phyloP scores from a whole-genome alignment of 1,140 invertebrate genomes.

The Scaptomyza pallida region DNA sequence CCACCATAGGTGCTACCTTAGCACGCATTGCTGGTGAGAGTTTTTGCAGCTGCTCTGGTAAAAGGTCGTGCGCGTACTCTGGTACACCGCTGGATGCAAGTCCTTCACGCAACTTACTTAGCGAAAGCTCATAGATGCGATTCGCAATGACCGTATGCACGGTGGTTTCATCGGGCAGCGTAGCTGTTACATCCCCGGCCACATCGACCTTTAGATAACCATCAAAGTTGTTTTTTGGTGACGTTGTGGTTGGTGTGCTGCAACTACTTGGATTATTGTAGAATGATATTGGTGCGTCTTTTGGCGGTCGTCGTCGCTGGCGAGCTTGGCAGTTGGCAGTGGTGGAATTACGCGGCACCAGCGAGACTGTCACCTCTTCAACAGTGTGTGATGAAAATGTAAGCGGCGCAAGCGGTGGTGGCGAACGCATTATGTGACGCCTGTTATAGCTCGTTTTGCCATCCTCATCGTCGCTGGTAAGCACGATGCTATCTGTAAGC shows the following conservation, averaged over 20 bases:
- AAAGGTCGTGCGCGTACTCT: constrained; percentile 63
- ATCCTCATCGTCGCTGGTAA: constrained; percentile 72
- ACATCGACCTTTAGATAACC: constrained; percentile 60
- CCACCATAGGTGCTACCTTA: constrained; percentile 65
- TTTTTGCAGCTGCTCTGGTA: constrained; percentile 67
- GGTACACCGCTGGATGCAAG: constrained; percentile 74
- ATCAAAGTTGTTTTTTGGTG: constrained; percentile 9
- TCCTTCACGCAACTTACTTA: constrained; percentile 76
- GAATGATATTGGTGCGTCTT: background rate
- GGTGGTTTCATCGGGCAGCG: constrained; percentile 77
- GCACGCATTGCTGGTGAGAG: constrained; percentile 66
- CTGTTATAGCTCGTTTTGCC: background rate
- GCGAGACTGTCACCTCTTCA: constrained; percentile 76
- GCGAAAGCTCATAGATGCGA: constrained; percentile 76
- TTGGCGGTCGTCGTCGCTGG: constrained; percentile 22
- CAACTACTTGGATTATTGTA: constrained; percentile 13
- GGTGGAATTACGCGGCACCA: constrained; percentile 73
- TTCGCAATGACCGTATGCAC: constrained; percentile 82
- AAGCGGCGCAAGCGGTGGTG: constrained; percentile 63
- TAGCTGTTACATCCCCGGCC: constrained; percentile 42
- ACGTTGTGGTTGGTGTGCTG: constrained; percentile 10
- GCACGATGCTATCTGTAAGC: constrained; percentile 63
- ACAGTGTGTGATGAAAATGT: constrained; percentile 50
- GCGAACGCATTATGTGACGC: constrained; percentile 42
- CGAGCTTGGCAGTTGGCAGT: constrained; percentile 64